These are phyloP conservation scores for Agriopis aurantiaria DNA, from an alignment of 2,888 invertebrate species.

Conservation along the genomic window DNA sequence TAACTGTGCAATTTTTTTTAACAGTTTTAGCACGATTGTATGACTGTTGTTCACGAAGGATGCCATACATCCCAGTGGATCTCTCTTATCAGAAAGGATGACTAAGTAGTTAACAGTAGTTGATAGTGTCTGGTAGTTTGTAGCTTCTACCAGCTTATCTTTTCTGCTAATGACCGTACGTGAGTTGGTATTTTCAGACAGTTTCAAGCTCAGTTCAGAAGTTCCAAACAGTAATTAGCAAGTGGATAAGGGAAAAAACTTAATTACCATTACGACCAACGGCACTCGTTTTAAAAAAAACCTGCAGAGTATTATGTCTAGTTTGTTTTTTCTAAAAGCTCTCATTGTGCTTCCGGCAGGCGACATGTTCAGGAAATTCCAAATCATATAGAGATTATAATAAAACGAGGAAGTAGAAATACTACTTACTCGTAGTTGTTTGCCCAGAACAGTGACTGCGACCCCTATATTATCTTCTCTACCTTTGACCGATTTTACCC, in stretches of 20 bases:
- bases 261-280: slow-evolving; percentile 16
- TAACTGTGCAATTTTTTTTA: background rate
- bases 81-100: background rate
- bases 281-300: background rate
- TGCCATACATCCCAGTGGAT: background rate
- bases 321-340: background rate
- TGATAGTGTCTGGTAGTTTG: background rate
- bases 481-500: no score
- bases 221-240: slow-evolving; percentile 11
- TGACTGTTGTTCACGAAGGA: background rate
- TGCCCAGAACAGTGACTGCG: no score
- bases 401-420: no score
- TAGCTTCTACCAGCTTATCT: background rate
- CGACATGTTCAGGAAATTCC: background rate
- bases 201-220: slow-evolving; percentile 8
- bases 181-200: slow-evolving; percentile 12
- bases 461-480: no score
- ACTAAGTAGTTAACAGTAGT: background rate
- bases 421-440: no score
- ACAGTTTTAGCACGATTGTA: background rate
- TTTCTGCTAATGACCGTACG: slow-evolving; percentile 10
- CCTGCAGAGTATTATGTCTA: background rate
- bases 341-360: background rate
- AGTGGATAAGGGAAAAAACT: slow-evolving; percentile 6
- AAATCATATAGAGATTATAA: background rate